phyloP scores from a whole-genome alignment of 2,797 vertebrate species.

The Hippocampus kuda region DNA sequence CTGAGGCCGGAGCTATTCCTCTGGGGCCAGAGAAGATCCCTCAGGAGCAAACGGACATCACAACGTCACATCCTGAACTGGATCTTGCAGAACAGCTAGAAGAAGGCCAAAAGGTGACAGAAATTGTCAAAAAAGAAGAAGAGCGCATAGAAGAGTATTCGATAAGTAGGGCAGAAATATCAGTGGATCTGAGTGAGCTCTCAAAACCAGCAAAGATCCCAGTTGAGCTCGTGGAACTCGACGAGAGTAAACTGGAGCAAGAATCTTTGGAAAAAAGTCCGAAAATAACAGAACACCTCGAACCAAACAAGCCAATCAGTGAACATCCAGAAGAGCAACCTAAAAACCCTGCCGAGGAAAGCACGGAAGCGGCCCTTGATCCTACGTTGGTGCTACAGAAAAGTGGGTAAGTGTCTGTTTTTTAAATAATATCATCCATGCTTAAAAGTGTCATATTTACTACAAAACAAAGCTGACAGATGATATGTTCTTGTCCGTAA shows the following conservation, averaged over 20 bases:
- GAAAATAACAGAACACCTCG: conserved; percentile 13
- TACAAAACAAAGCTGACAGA: background rate
- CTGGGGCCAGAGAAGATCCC: conserved; percentile 30
- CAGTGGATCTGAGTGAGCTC: background rate
- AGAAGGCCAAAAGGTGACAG: background rate
- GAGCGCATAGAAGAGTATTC: background rate
- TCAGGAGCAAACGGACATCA: conserved; percentile 15
- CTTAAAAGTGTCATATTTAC: background rate
- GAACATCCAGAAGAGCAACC: conserved; percentile 25
- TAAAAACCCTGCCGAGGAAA: conserved; percentile 17
- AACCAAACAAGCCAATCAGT: conserved; percentile 16
- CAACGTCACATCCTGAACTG: conserved; percentile 4
- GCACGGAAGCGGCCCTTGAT: conserved; percentile 22
- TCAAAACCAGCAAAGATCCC: background rate
- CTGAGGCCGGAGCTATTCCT: conserved; percentile 48
- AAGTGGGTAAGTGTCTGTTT: conserved; percentile 50
- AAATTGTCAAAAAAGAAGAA: background rate
- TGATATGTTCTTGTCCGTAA: conserved; percentile 1
- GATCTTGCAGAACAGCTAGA: conserved; percentile 16
- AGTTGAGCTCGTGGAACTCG: background rate
- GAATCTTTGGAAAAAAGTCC: conserved; percentile 15
- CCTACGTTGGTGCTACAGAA: conserved; percentile 35
- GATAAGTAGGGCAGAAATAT: background rate
- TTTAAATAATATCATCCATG: background rate
- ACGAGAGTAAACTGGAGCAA: background rate